Percentiles rank a stretch among this genome's conserved stretches.
These are phyloP conservation scores for Coturnix japonica DNA, from an alignment of 2,113 vertebrate species.

Conservation along the genomic window DNA sequence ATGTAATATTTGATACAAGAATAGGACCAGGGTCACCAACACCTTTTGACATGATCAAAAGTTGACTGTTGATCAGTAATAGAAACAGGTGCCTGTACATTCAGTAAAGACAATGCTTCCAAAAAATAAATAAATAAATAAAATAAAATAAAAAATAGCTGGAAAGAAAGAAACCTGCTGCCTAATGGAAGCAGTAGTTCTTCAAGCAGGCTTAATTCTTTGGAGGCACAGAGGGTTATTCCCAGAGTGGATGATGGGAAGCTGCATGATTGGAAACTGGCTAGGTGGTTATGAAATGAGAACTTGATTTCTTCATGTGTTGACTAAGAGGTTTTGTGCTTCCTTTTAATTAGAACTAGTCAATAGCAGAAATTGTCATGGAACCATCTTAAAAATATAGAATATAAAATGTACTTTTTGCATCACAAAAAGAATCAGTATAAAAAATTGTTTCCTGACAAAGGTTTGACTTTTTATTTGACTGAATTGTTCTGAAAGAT, in stretches of 20 bases:
- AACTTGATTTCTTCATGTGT: not conserved
- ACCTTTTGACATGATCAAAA: not conserved
- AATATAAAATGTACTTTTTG: not conserved
- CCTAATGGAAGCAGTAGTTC: not conserved
- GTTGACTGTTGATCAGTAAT: not conserved
- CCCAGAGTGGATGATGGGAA: not conserved
- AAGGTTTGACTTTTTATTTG: not conserved
- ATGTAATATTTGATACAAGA: not conserved
- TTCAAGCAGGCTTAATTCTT: not conserved
- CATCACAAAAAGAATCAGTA: not conserved
- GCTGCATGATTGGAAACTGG: not conserved
- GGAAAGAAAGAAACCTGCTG: not conserved
- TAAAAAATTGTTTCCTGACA: not conserved
- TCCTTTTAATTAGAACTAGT: not conserved
- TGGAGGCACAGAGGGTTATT: not conserved
- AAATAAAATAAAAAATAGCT: no score
- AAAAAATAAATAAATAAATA: no score
- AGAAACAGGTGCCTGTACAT: not conserved
- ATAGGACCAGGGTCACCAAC: not conserved
- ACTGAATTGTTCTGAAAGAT: not conserved
- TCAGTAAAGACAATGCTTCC: not conserved
- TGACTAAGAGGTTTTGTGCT: not conserved
- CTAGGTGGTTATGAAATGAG: not conserved
- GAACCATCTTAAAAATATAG: no score
- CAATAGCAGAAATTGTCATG: not conserved